Conservation (phyloP, 2,888 invertebrate species). For the Oxycera nigricornis region DNA sequence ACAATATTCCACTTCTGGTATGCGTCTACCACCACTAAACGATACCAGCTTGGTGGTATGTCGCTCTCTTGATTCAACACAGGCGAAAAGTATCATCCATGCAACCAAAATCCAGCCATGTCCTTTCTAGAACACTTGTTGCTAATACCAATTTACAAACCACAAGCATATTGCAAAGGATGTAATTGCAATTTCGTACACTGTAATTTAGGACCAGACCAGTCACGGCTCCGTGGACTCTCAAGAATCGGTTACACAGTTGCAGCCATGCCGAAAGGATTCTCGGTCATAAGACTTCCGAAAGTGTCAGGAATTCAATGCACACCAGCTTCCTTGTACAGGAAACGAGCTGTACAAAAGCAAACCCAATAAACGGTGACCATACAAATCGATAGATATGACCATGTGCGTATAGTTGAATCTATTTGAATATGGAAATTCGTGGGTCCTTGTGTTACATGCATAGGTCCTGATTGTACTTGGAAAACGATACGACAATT, state of each 20-base stretch:
- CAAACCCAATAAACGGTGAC: not conserved
- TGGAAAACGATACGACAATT: not conserved
- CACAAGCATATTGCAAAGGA: not conserved
- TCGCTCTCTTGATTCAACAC: too few relatives aligned
- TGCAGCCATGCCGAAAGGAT: not conserved
- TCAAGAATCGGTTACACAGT: not conserved
- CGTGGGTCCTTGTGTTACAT: not conserved
- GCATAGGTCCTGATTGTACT: not conserved
- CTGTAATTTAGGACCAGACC: not conserved
- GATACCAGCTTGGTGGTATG: too few relatives aligned
- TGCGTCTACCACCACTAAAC: too few relatives aligned
- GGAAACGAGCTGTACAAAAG: not conserved
- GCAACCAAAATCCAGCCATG: too few relatives aligned
- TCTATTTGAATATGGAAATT: not conserved
- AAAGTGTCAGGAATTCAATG: not conserved
- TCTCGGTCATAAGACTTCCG: not conserved
- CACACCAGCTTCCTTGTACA: not conserved
- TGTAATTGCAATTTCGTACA: conserved; percentile 11
- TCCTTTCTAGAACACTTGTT: too few relatives aligned
- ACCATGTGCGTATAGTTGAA: not conserved
- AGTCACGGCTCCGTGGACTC: not conserved
- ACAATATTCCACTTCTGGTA: too few relatives aligned
- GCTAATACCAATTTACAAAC: too few relatives aligned
- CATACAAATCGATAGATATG: not conserved
- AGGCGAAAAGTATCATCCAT: too few relatives aligned